A percentile compares a stretch with the other conserved stretches of the same genome.
Conservation (phyloP, 2,888 invertebrate genomes). For the Epinotia brunnichana region DNA sequence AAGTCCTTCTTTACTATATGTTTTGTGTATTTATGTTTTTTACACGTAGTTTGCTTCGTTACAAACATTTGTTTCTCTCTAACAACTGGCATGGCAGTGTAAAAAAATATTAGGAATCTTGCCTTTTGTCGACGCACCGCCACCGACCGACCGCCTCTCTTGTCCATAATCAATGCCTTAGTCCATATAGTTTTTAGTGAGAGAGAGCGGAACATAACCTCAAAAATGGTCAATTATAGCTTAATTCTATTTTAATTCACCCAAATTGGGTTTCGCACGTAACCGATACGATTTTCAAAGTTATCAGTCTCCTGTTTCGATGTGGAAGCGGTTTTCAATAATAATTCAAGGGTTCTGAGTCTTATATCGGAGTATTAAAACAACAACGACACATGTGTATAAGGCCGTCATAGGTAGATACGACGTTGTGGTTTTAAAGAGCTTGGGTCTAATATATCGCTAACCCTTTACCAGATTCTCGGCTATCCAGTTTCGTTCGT, state of each 20-base stretch:
- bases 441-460: constrained; percentile 16
- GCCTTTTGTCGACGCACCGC: no score
- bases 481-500: constrained; percentile 26
- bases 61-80: no score
- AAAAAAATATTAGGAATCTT: no score
- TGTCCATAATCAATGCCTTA: no score
- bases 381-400: not conserved
- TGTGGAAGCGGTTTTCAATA: constrained; percentile 31
- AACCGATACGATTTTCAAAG: constrained; percentile 37
- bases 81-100: no score
- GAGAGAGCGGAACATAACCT: not conserved
- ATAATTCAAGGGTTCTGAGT: constrained; percentile 28
- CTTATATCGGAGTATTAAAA: not conserved
- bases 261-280: constrained; percentile 33
- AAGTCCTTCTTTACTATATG: no score
- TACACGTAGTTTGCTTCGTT: no score
- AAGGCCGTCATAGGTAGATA: not conserved
- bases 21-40: no score
- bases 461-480: constrained; percentile 35
- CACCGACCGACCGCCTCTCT: no score
- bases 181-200: no score
- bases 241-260: constrained; percentile 18
- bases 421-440: not conserved
- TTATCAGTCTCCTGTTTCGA: constrained; percentile 34
- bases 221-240: not conserved